phyloP scores from a whole-genome alignment of 2,113 vertebrate genomes.

The Larimichthys crocea region DNA sequence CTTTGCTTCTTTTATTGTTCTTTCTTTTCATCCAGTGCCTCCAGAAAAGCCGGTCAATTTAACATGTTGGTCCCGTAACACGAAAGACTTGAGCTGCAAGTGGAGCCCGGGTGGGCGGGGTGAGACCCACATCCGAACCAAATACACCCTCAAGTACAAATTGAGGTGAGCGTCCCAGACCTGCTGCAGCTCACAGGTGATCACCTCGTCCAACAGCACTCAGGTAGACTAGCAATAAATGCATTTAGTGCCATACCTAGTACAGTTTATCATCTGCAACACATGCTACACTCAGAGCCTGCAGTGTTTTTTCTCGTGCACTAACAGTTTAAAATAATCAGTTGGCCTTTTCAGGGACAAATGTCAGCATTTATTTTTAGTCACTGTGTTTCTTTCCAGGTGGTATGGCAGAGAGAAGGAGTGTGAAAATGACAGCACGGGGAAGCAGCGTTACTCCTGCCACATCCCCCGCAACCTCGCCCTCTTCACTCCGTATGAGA shows the following conservation, averaged over 20 bases:
- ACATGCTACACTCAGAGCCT: background rate
- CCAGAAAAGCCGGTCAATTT: constrained; percentile 94
- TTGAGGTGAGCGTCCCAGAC: constrained; percentile 85
- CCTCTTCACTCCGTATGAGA: constrained; percentile 95
- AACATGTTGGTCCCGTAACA: constrained; percentile 94
- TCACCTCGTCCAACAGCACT: constrained; percentile 30
- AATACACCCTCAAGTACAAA: constrained; percentile 96
- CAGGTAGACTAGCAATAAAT: constrained; percentile 39
- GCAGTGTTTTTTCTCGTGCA: background rate
- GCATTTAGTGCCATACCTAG: background rate
- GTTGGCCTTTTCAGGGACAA: background rate
- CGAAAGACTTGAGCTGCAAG: constrained; percentile 93
- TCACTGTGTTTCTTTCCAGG: constrained; percentile 76
- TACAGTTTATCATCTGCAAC: constrained; percentile 2
- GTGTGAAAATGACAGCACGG: constrained; percentile 88
- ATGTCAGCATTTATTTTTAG: background rate
- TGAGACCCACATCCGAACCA: constrained; percentile 92
- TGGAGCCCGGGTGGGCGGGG: constrained; percentile 90
- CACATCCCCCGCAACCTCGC: constrained; percentile 93
- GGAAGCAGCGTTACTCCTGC: constrained; percentile 89
- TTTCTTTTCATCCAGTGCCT: constrained; percentile 81
- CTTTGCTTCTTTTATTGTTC: background rate
- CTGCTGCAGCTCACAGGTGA: constrained; percentile 55
- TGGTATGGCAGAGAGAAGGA: constrained; percentile 94
- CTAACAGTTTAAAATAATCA: background rate